phyloP scores from a whole-genome alignment of 92 coral and sea anemone species.

The Epizoanthus rinbou region DNA sequence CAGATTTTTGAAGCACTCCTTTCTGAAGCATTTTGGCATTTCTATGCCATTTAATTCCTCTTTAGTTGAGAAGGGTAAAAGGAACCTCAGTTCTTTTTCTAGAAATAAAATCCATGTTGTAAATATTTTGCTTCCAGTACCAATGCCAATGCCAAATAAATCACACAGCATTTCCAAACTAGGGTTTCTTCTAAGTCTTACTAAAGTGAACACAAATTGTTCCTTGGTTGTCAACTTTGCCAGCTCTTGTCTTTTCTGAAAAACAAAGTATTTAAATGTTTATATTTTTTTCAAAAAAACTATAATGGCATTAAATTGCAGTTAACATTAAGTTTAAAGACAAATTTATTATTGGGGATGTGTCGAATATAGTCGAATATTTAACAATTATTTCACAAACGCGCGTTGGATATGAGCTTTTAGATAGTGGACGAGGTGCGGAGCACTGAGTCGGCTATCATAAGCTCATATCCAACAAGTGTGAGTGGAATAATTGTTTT shows the following conservation, averaged over 20 bases:
- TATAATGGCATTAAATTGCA: conserved; percentile 24
- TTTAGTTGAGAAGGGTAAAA: conserved; percentile 66
- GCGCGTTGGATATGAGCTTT: no score
- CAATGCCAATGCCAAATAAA: conserved; percentile 59
- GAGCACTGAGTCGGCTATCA: no score
- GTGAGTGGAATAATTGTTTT: no score
- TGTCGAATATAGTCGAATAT: background rate
- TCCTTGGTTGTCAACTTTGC: conserved; percentile 64
- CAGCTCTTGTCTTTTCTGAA: conserved; percentile 59
- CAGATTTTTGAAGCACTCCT: conserved; percentile 54
- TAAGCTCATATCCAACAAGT: no score
- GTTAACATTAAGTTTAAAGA: conserved; percentile 29
- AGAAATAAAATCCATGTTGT: conserved; percentile 55
- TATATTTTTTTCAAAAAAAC: conserved; percentile 15
- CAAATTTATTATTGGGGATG: conserved; percentile 18
- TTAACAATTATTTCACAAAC: no score
- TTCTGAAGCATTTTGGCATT: conserved; percentile 59
- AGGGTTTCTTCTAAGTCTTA: conserved; percentile 63
- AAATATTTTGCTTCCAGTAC: conserved; percentile 63
- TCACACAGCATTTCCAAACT: conserved; percentile 76
- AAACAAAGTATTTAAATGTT: conserved; percentile 31
- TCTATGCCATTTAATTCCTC: conserved; percentile 58
- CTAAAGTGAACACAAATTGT: conserved; percentile 78
- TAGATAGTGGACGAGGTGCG: no score
- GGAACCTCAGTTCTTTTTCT: conserved; percentile 65